phyloP scores from a whole-genome alignment of 2,888 invertebrate genomes.

The Himalopsyche anomala region DNA sequence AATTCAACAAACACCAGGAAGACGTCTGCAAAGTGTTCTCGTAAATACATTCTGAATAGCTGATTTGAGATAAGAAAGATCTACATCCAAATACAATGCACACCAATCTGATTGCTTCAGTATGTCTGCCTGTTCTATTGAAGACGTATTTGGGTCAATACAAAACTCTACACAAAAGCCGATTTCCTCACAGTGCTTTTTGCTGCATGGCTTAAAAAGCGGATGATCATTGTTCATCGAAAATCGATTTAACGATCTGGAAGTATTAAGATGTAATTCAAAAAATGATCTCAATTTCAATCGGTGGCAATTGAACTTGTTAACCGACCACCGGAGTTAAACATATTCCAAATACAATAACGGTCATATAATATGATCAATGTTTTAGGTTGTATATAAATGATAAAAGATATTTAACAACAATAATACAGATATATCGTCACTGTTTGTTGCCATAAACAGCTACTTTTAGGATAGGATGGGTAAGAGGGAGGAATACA shows the following conservation, averaged over 20 bases:
- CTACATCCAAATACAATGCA: not conserved
- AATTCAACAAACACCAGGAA: no score
- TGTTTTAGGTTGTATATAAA: no score
- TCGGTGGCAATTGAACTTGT: not conserved
- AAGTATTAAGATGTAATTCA: not conserved
- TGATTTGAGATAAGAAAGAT: not conserved
- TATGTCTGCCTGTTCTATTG: constrained; percentile 3
- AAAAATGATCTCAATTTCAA: constrained; percentile 15
- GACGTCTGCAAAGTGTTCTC: no score
- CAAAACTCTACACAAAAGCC: constrained; percentile 19
- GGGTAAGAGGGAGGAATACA: no score
- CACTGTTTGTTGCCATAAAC: no score
- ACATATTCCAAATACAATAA: not conserved
- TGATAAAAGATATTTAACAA: no score
- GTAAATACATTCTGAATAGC: no score
- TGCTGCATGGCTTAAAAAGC: not conserved
- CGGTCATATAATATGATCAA: no score
- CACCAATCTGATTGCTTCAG: not conserved
- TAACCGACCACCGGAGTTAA: not conserved
- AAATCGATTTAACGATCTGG: constrained; percentile 30
- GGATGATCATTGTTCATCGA: constrained; percentile 13
- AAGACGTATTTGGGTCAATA: constrained; percentile 11
- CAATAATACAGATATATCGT: no score
- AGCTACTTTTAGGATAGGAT: no score
- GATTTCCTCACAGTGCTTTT: constrained; percentile 2